Evolutionary conservation across 2,888 invertebrate genomes (phyloP).

Genomic region (Peribatodes rhomboidaria): DNA sequence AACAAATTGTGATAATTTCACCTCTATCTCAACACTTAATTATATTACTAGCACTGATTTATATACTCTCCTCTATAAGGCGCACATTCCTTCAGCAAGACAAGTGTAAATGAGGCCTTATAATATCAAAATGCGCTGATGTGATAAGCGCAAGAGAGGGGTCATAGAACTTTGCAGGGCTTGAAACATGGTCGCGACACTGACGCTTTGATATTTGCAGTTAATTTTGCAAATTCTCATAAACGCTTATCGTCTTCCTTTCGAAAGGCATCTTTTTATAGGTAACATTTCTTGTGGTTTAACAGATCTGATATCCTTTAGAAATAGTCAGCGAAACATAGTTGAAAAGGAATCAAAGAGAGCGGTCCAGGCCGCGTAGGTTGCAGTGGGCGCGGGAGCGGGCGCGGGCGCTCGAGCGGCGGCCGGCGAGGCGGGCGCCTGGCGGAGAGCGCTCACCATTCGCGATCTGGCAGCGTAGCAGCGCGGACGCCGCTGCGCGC

Average conservation of each 20-base stretch:
- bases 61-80: conserved; percentile 44
- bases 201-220: conserved; percentile 44
- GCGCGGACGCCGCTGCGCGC: conserved; percentile 74
- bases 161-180: conserved; percentile 80
- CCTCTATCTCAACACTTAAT: conserved; percentile 53
- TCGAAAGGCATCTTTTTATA: no score
- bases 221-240: conserved; percentile 34
- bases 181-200: conserved; percentile 55
- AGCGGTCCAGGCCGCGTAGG: conserved; percentile 58
- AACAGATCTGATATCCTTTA: no score
- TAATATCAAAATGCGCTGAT: conserved; percentile 52
- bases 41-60: conserved; percentile 40
- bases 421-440: no score
- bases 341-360: neutral
- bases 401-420: conserved; percentile 2
- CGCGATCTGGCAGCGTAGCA: conserved; percentile 74
- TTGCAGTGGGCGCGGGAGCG: conserved; percentile 17
- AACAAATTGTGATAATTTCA: conserved; percentile 61
- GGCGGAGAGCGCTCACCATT: conserved; percentile 57
- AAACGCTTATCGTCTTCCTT: neutral
- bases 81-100: conserved; percentile 40
- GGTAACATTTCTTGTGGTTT: no score
- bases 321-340: no score
- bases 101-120: conserved; percentile 59
- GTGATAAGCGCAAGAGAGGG: conserved; percentile 81